Base-by-base conservation (phyloP, 2,797 vertebrate genomes). In the Meriones psammophilus region DNA sequence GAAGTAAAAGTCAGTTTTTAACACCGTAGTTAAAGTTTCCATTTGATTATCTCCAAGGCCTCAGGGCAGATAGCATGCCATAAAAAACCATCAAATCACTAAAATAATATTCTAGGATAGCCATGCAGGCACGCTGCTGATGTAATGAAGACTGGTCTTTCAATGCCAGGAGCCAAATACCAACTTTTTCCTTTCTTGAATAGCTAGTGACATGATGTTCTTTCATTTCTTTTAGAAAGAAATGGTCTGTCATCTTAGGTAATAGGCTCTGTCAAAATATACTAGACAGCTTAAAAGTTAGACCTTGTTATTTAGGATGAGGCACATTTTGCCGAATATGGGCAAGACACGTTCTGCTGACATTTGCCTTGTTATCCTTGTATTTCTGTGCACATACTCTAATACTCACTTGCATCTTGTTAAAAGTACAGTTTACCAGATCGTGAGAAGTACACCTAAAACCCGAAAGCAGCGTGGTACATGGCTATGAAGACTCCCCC, bases 141-240 rank as follows among this genome's bases (percentile, higher is more conserved):
- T 54, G 10, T 87, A 93, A 88, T 85, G 42, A 94, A 87, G 42
- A 58, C 33, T 84, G 46, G 62, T 56, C 22, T 96, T 96, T 90
- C 50, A 96, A 94, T 74, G 77, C 24, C n/a, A 81, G 92, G 69
- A 95, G 15, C 76, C 60, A 92, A 94, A 95, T 91, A n/a, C 14
- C 91, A 96, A 66, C 28, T 74, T 84, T 91, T 79, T 87, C 89
- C 78, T 86, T 94, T 94, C 62, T 66, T 39, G n/a, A 92, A 60
- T 71, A 94, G 22, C n/a, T 84, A 92, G 36, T 86, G 36, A 97
- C 78, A 74, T 14, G 2, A 84, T 91, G 24, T 88, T 96, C 50
- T 95, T 24, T 93, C 60, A 42, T 91, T 78, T 92, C 95, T 88
- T 92, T 73, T 81, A 81, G 91, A 94, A 66, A 94, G 68, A 94